These are phyloP conservation scores for Oryctolagus cuniculus DNA, from an alignment of 2,113 vertebrate genomes.

Conservation along the genomic window mOryCun1.1 NC_091443.1:5532501-5533000, in stretches of 20 bases:
- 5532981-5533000: background rate
- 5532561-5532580: background rate
- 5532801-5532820: background rate
- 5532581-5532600: background rate
- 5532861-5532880: background rate
- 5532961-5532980: background rate
- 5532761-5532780: background rate
- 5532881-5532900: background rate
- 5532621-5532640: background rate
- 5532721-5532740: fast-evolving
- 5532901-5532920: background rate
- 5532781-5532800: background rate
- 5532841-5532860: background rate
- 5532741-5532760: background rate
- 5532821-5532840: background rate
- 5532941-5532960: fast-evolving
- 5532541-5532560: background rate
- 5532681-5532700: fast-evolving
- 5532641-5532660: fast-evolving
- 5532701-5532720: background rate
- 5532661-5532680: background rate
- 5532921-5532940: background rate
- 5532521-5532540: background rate
- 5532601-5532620: background rate
- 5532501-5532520: background rate